phyloP scores from a whole-genome alignment of 2,113 vertebrate species.

The Scomber japonicus region DNA sequence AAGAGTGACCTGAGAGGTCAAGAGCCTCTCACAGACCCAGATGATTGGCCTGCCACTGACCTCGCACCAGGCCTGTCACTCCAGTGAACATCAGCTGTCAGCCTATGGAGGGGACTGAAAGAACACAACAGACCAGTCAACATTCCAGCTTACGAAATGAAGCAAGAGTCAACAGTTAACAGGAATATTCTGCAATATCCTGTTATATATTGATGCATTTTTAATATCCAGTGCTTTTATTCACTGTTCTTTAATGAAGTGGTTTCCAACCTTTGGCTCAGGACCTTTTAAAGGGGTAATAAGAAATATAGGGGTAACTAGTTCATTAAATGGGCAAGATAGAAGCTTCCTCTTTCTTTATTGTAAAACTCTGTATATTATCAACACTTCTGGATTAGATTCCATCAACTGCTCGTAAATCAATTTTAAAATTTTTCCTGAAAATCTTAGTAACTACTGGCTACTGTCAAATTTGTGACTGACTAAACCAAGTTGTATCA shows the following conservation, averaged over 20 bases:
- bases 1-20: conserved; percentile 20
- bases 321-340: no score
- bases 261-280: no score
- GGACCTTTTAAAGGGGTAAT: no score
- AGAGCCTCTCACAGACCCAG: conserved; percentile 21
- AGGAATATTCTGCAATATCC: not conserved
- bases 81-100: conserved; percentile 42
- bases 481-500: not conserved
- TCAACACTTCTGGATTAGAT: not conserved
- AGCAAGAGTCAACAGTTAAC: not conserved
- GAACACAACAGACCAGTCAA: not conserved
- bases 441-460: not conserved
- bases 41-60: conserved; percentile 46
- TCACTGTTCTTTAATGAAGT: no score
- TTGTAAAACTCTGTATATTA: no score
- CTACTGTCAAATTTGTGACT: not conserved
- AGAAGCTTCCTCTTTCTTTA: no score
- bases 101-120: not conserved
- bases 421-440: not conserved
- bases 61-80: conserved; percentile 42
- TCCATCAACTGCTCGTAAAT: not conserved
- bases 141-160: not conserved
- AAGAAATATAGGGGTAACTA: no score
- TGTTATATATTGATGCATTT: no score
- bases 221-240: no score